Base-by-base conservation (phyloP, 2,113 vertebrate species). In the Phylloscopus whistleri region DNA sequence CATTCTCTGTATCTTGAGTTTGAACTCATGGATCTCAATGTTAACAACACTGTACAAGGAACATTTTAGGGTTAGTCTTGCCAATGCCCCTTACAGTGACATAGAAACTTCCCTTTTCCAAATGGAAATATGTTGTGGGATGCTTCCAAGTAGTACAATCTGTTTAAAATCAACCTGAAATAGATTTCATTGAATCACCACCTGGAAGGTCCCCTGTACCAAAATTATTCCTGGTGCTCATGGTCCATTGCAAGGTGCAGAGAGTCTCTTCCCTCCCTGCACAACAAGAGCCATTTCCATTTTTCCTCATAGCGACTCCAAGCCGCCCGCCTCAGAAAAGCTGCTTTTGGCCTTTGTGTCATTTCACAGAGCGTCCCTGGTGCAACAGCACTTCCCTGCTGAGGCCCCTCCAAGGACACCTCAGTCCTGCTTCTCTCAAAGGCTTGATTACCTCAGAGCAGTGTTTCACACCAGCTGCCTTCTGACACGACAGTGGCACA, bases 401-500 rank as follows among this genome's bases (percentile, higher is more conserved):
- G 22, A 76, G 49, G 14, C 3, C 30, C 11, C 30, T 62, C n/a
- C 7, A 2, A 43, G 37, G 13, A 11, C 41, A 43, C 26, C 4
- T 1, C 22, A 13, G 22, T 21, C 41, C 52, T 1, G 0, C 48
- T 73, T 78, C 24, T 37, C 39, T 46, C 37, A 41, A 55, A 62
- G 68, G 15, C 20, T 44, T 0, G 0, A 13, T 55, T 64, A 6
- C 5, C 58, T 58, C 12, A 49, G 12, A 0, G 1, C 11, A 67
- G 44, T 1, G 0, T 43, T 84, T 66, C 53, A 69, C 9, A 56
- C 13, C 46, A 77, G 33, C 23, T 51, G 30, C 44, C 15, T 43
- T 77, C 84, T 63, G 30, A 13, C 27, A 44, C 0, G 0, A 2
- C 21, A 72, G 30, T 9, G 2, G 10, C 63, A 49, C 0, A 0